phyloP scores from a whole-genome alignment of 2,113 vertebrate genomes.

The Haemorhous mexicanus region DNA sequence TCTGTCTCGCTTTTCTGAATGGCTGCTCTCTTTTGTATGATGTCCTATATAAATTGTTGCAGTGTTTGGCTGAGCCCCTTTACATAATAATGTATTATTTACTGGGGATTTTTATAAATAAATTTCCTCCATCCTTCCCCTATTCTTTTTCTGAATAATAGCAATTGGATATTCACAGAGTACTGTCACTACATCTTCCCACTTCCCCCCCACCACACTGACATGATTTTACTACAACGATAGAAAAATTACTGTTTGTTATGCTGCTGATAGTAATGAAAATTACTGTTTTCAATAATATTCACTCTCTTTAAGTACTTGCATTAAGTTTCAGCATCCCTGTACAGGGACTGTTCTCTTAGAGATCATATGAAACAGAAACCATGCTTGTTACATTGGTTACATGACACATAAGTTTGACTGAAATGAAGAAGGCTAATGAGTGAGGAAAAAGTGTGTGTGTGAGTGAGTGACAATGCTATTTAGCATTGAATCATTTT shows the following conservation, averaged over 20 bases:
- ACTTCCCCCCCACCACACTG: not conserved
- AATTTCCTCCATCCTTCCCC: not conserved
- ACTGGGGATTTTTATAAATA: not conserved
- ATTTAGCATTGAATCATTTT: not conserved
- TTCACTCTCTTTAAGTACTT: not conserved
- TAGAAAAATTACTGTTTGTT: not conserved
- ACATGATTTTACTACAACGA: not conserved
- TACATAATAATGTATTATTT: conserved; percentile 33
- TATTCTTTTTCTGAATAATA: not conserved
- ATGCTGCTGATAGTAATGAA: not conserved
- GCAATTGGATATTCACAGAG: not conserved
- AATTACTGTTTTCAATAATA: not conserved
- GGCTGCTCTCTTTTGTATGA: conserved; percentile 43
- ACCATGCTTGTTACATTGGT: not conserved
- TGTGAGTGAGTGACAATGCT: not conserved
- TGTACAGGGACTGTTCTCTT: not conserved
- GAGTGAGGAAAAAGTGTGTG: not conserved
- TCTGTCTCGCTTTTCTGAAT: conserved; percentile 11
- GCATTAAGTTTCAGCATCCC: not conserved
- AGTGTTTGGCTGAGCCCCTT: conserved; percentile 16
- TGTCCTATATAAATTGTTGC: conserved; percentile 11
- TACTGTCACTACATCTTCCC: not conserved
- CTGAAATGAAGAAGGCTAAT: not conserved
- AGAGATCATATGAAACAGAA: not conserved
- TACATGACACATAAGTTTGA: not conserved